These are phyloP conservation scores for Schrankia costaestrigalis DNA, from an alignment of 2,888 invertebrate species.

Conservation along the genomic window DNA sequence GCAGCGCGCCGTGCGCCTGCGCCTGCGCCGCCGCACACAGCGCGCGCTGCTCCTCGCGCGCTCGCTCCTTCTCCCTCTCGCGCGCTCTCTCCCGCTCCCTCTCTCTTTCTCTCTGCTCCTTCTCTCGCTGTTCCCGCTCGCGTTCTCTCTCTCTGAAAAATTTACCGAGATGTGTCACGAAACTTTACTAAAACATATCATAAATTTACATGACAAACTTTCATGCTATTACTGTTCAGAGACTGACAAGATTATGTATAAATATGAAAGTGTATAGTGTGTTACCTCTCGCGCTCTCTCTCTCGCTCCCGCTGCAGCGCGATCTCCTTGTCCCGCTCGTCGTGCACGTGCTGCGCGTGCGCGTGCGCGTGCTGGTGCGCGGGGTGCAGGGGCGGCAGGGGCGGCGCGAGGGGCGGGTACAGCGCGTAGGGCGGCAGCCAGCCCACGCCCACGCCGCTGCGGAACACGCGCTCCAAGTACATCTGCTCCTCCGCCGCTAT, in stretches of 20 bases:
- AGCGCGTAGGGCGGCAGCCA: slow-evolving; percentile 78
- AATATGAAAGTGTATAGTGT: too few species aligned
- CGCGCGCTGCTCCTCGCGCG: slow-evolving; percentile 39
- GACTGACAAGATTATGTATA: too few species aligned
- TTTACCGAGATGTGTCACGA: too few species aligned
- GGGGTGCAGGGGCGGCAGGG: slow-evolving; percentile 60
- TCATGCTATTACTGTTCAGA: too few species aligned
- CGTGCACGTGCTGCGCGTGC: slow-evolving; percentile 47
- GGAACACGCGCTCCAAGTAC: slow-evolving; percentile 90
- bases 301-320: slow-evolving; percentile 74
- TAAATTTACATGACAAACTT: not conserved
- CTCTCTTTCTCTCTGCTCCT: slow-evolving; percentile 67
- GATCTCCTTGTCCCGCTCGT: slow-evolving; percentile 50
- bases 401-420: slow-evolving; percentile 71
- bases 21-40: slow-evolving; percentile 34
- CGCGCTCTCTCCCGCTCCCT: slow-evolving; percentile 17
- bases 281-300: slow-evolving; percentile 74
- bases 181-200: too few species aligned
- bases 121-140: slow-evolving; percentile 57
- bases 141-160: slow-evolving; percentile 41
- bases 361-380: slow-evolving; percentile 47
- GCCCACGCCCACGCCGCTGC: slow-evolving; percentile 75
- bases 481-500: slow-evolving; percentile 88
- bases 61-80: slow-evolving; percentile 51
- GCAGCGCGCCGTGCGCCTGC: slow-evolving; percentile 37